phyloP scores from a whole-genome alignment of 2,888 invertebrate species.

The Syrista parreyssii region DNA sequence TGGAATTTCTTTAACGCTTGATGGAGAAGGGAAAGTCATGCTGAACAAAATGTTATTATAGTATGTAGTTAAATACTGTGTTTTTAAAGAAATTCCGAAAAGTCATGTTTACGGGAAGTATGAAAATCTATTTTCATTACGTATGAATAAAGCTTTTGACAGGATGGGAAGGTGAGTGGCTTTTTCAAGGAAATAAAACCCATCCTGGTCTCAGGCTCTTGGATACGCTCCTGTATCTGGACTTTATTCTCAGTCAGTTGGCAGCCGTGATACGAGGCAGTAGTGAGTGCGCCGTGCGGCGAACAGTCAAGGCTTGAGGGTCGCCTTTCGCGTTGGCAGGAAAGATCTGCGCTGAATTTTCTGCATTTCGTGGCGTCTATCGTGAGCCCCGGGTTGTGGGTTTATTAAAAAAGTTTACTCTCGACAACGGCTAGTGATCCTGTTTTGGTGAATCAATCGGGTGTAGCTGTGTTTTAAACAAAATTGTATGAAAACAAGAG shows the following conservation, averaged over 20 bases:
- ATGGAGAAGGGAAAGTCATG: background rate
- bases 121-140: background rate
- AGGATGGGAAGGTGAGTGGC: background rate
- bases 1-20: background rate
- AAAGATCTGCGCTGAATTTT: constrained; percentile 2
- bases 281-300: constrained; percentile 46
- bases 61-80: background rate
- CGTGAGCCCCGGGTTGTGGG: constrained; percentile 6
- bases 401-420: background rate
- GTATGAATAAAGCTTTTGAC: background rate
- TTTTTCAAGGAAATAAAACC: background rate
- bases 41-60: background rate
- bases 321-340: constrained; percentile 45
- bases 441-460: background rate
- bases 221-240: constrained; percentile 17
- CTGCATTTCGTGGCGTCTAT: constrained; percentile 10
- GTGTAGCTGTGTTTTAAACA: constrained; percentile 8
- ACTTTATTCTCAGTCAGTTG: constrained; percentile 40
- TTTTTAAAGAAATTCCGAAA: background rate
- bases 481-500: constrained; percentile 35
- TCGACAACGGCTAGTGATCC: background rate
- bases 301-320: constrained; percentile 47
- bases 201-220: background rate
- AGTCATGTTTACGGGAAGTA: background rate
- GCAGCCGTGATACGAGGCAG: constrained; percentile 35